phyloP scores from a whole-genome alignment of 2,797 vertebrate genomes.

The Danio tinwini region DNA sequence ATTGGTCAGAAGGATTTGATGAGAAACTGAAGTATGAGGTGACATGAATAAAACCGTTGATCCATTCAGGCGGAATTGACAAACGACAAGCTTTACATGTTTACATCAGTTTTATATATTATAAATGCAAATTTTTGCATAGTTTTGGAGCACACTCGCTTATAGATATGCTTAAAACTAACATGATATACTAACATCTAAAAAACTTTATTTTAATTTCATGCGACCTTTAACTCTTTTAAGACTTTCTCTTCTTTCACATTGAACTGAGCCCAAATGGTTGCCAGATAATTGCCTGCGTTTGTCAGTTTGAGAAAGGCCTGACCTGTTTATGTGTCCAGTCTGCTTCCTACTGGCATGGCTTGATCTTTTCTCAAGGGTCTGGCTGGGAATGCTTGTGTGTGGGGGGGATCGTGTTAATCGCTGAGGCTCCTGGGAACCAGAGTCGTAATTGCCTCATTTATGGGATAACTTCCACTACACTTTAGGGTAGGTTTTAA shows the following conservation, averaged over 20 bases:
- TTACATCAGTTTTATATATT: too few relatives aligned
- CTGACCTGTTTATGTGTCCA: conserved; percentile 77
- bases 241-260: conserved; percentile 3
- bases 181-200: too few relatives aligned
- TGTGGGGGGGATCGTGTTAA: conserved; percentile 41
- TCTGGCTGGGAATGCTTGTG: conserved; percentile 36
- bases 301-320: conserved; percentile 59
- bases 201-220: too few relatives aligned
- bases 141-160: too few relatives aligned
- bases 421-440: conserved; percentile 56
- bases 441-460: conserved; percentile 47
- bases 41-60: too few relatives aligned
- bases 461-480: conserved; percentile 53
- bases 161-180: too few relatives aligned
- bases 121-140: too few relatives aligned
- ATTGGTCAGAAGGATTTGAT: too few relatives aligned
- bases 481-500: conserved; percentile 34
- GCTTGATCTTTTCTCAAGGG: conserved; percentile 66
- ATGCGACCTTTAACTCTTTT: background rate
- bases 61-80: too few relatives aligned
- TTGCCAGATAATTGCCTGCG: conserved; percentile 25
- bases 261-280: background rate
- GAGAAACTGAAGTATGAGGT: too few relatives aligned
- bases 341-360: conserved; percentile 74
- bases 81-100: too few relatives aligned